A percentile compares a stretch with the other conserved stretches of the same genome.
phyloP scores from a whole-genome alignment of 2,797 vertebrate genomes.

The Melanotaenia maccullochi region DNA sequence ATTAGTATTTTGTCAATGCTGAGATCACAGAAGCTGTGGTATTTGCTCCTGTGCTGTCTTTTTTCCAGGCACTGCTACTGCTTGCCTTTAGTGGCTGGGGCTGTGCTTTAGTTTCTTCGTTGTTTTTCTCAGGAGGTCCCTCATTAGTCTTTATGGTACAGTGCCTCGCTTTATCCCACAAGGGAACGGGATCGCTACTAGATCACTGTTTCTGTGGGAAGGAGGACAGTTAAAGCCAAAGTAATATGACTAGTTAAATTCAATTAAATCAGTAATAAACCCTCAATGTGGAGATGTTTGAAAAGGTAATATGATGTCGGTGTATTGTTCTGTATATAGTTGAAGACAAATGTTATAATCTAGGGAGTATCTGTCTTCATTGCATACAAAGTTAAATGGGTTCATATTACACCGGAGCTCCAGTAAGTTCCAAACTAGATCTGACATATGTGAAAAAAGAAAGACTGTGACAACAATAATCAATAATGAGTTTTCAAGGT shows the following conservation, averaged over 20 bases:
- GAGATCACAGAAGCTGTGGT: too few species aligned
- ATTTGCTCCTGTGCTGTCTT: too few species aligned
- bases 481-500: slow-evolving; percentile 25
- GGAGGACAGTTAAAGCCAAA: background rate
- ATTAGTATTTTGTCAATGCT: background rate
- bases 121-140: background rate
- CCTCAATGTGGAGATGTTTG: background rate
- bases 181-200: background rate
- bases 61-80: too few species aligned
- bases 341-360: background rate
- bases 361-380: background rate
- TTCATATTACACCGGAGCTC: background rate
- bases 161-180: background rate
- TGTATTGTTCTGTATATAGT: background rate
- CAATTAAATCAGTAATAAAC: background rate
- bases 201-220: background rate
- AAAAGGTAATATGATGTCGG: slow-evolving; percentile 7
- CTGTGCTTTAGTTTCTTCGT: background rate
- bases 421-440: slow-evolving; percentile 12
- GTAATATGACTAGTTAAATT: background rate
- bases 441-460: slow-evolving; percentile 10
- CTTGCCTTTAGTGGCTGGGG: background rate
- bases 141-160: background rate
- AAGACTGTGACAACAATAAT: slow-evolving; percentile 17
- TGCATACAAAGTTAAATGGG: slow-evolving; percentile 4